Base-by-base conservation (phyloP, 2,113 vertebrate species). In the Cichladusa arquata region DNA sequence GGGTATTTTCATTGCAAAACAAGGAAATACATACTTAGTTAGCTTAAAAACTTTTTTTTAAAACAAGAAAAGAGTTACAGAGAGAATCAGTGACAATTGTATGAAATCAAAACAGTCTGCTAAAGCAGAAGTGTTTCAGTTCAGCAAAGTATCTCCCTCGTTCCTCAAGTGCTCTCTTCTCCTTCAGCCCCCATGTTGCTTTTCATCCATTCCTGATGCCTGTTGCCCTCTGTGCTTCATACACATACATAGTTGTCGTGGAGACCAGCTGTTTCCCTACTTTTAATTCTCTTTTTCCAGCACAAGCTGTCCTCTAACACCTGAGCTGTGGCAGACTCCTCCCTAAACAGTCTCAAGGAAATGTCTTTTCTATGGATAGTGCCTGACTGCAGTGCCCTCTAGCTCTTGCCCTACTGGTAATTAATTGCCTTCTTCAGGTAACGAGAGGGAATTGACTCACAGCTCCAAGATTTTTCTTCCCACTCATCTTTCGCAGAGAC, bases 1-100 rank as follows among this genome's bases (percentile, higher is more conserved):
- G 61, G 77, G 77, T 85, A 79, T 87, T 90, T 88, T 92, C 60
- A 31, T 85, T 80, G 80, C 80, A 95, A 95, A 94, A 92, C 86
- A 91, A 80, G 64, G 86, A 89, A 89, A 86, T 65, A 88, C 33
- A 45, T 47, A 86, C 79, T 79, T 58, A 60, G 79, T 90, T 93
- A 93, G 66, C 82, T 84, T 86, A 86, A 83, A 93, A 93, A 60
- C 60, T 19, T 67, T 48, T 71, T 60, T 85, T 76, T 18, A 10
- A 76, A 84, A 88, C 38, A 77, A 92, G 48, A 12, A 34, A 73
- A 81, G 29, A 66, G 91, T 86, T 91, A 77, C 71, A 96, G 90
- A 90, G 38, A 82, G 72, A 61, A 88, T 79, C 34, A 14, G 64
- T 62, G 61, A 92, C 81, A 88, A 60, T 28, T 86, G 57, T 5